A percentile compares a stretch with the other conserved stretches of the same genome.
Conservation (phyloP, 2,113 vertebrate species). For the Sinocyclocheilus rhinocerous region DNA sequence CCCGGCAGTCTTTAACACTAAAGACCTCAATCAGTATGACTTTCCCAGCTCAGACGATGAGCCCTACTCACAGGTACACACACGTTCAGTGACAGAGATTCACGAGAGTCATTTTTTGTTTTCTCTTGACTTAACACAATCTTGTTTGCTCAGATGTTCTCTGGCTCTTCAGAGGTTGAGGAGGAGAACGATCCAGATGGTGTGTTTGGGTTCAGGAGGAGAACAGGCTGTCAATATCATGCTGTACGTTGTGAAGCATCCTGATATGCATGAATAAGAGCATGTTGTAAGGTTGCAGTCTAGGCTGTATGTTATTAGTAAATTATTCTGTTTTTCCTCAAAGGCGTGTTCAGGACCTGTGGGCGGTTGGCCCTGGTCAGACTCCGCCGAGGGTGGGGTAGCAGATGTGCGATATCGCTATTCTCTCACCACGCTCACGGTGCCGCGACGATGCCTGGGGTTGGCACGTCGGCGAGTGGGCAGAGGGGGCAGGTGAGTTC, state of each 20-base stretch:
- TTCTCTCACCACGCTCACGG: slow-evolving; percentile 92
- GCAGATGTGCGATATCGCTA: slow-evolving; percentile 91
- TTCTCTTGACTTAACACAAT: background rate
- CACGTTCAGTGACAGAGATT: background rate
- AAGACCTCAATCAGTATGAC: slow-evolving; percentile 98
- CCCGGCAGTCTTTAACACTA: slow-evolving; percentile 90
- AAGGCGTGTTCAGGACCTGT: slow-evolving; percentile 87
- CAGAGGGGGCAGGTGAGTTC: slow-evolving; percentile 90
- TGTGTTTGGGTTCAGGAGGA: slow-evolving; percentile 94
- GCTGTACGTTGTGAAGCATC: slow-evolving; percentile 82
- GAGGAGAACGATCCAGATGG: slow-evolving; percentile 98
- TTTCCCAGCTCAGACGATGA: slow-evolving; percentile 98
- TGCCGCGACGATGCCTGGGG: slow-evolving; percentile 88
- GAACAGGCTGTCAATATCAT: slow-evolving; percentile 96
- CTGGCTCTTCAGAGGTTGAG: slow-evolving; percentile 95
- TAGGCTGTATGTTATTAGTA: background rate
- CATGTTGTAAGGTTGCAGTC: background rate
- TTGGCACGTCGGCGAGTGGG: slow-evolving; percentile 90
- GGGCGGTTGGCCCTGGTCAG: slow-evolving; percentile 91
- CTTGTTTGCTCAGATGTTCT: slow-evolving; percentile 69
- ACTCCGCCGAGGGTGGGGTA: slow-evolving; percentile 83
- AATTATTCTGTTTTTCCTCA: background rate
- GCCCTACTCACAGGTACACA: slow-evolving; percentile 87
- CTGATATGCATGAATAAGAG: background rate
- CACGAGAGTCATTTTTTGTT: background rate